Evolutionary conservation across 2,797 vertebrate genomes (phyloP).

Genomic region (Neostethus bicornis): DNA sequence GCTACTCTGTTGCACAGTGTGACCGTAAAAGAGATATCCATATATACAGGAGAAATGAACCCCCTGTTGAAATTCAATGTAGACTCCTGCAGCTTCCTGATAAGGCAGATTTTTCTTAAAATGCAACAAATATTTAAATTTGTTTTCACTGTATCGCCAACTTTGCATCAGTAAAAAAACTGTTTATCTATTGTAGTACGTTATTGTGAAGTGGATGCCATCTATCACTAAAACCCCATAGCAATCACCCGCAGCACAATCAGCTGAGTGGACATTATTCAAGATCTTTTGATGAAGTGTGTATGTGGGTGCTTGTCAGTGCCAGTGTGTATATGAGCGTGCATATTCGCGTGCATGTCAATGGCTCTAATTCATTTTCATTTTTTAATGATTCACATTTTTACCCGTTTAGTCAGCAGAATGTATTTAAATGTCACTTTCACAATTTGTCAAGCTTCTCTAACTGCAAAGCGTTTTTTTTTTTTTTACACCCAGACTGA

Average conservation of each 20-base stretch:
- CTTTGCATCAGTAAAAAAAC: conserved; percentile 29
- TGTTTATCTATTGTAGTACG: conserved; percentile 19
- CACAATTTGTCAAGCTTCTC: conserved; percentile 26
- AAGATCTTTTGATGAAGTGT: conserved; percentile 22
- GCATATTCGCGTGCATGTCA: no score
- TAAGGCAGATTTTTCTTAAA: conserved; percentile 62
- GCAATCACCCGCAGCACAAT: conserved; percentile 69
- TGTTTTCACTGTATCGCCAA: conserved; percentile 46
- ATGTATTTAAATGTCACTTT: conserved; percentile 35
- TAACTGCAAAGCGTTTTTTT: no score
- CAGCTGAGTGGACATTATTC: conserved; percentile 61
- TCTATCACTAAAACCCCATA: conserved; percentile 57
- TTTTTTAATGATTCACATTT: conserved; percentile 32
- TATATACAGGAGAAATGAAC: conserved; percentile 29
- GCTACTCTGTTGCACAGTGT: conserved; percentile 25
- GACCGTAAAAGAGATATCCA: conserved; percentile 12
- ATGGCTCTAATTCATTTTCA: conserved; percentile 39
- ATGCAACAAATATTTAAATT: conserved; percentile 62
- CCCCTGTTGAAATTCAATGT: conserved; percentile 71
- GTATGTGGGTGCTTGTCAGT: conserved; percentile 17
- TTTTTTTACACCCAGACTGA: conserved; percentile 16
- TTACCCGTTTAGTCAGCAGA: conserved; percentile 45
- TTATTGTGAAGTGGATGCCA: conserved; percentile 35
- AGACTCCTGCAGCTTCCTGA: conserved; percentile 65
- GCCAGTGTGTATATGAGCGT: conserved; percentile 1